A percentile compares a stretch with the other conserved stretches of the same genome.
These are phyloP conservation scores for Danionella cerebrum DNA, from an alignment of 2,113 vertebrate genomes.

Conservation along the genomic window DNA sequence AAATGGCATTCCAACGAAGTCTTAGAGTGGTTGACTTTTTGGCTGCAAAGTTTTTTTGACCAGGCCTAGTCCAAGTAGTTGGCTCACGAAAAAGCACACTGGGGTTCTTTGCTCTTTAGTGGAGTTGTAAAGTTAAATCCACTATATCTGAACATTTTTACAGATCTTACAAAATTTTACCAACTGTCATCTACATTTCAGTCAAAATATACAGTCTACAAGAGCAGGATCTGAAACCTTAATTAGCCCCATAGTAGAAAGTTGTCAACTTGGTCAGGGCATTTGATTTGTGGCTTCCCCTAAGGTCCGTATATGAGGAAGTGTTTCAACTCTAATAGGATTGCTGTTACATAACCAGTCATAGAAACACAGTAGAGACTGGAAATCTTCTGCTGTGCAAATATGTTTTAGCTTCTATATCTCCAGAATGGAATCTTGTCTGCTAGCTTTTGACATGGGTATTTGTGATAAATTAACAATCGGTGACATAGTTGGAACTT, in stretches of 20 bases:
- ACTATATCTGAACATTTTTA: background rate
- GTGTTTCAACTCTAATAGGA: background rate
- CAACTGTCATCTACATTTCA: background rate
- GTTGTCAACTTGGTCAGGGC: background rate
- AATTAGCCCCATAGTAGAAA: slow-evolving; percentile 14
- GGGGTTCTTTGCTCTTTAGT: background rate
- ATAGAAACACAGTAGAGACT: background rate
- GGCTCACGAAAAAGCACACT: no score
- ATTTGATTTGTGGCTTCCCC: slow-evolving; percentile 17
- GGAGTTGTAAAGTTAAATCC: no score
- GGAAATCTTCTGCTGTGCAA: background rate
- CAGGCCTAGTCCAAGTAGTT: no score
- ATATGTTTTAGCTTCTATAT: background rate
- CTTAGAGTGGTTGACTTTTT: no score
- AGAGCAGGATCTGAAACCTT: background rate
- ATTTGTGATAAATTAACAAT: background rate
- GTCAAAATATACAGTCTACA: background rate
- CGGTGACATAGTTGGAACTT: background rate
- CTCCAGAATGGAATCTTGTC: background rate
- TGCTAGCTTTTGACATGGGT: background rate
- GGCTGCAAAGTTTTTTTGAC: no score
- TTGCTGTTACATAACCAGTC: background rate
- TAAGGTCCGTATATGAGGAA: background rate
- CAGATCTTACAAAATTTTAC: background rate
- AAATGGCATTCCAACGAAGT: no score